Conservation (phyloP, 1,140 invertebrate genomes). For the Pectinophora gossypiella region DNA sequence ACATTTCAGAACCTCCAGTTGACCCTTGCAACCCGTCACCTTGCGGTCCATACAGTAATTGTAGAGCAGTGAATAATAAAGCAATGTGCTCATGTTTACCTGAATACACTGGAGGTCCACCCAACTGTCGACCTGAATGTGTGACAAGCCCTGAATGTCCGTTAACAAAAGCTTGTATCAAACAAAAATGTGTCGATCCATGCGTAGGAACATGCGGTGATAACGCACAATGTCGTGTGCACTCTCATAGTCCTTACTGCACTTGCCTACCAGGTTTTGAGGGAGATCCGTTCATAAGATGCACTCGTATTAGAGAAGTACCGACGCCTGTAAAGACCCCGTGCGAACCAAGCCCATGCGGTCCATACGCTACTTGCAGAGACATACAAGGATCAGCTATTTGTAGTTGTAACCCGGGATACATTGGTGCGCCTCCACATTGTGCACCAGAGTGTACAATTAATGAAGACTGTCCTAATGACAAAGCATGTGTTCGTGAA, state of each 20-base stretch:
- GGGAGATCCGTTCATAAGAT: conserved; percentile 80
- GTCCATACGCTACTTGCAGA: conserved; percentile 78
- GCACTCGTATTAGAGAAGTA: conserved; percentile 64
- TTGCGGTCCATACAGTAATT: conserved; percentile 82
- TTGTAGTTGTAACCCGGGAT: conserved; percentile 79
- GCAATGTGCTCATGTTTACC: conserved; percentile 81
- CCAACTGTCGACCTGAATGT: conserved; percentile 84
- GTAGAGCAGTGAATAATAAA: conserved; percentile 77
- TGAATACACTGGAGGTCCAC: conserved; percentile 82
- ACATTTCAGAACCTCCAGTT: conserved; percentile 51
- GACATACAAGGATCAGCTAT: conserved; percentile 74
- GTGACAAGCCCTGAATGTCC: conserved; percentile 82
- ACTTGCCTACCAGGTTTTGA: conserved; percentile 77
- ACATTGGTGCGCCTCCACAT: conserved; percentile 78
- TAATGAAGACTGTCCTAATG: conserved; percentile 80
- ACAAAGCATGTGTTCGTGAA: conserved; percentile 79
- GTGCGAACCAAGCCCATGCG: conserved; percentile 80
- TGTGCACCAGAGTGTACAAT: conserved; percentile 83
- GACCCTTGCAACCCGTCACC: conserved; percentile 77
- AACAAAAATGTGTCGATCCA: conserved; percentile 81
- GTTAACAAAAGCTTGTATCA: conserved; percentile 78
- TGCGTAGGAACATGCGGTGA: conserved; percentile 83
- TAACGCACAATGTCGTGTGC: conserved; percentile 83
- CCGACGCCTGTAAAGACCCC: conserved; percentile 60
- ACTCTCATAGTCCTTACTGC: conserved; percentile 81